Evolutionary conservation across 2,888 invertebrate genomes (phyloP), one percentile per base, ranked within the genome.

Genomic region (Aporophyla nigra): DNA sequence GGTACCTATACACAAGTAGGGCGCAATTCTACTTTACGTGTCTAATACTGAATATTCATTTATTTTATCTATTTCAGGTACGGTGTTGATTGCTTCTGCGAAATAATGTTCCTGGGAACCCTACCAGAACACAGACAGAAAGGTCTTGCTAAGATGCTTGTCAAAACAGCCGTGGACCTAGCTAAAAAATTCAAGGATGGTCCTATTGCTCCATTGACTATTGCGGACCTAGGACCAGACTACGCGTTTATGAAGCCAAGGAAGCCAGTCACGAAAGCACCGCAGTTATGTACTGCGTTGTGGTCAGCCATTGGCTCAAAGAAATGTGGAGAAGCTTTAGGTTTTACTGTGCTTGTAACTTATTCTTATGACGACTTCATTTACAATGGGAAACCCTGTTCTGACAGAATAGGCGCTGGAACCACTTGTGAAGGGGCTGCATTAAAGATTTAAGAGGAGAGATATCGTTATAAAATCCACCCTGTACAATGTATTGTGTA

Each of bases 71-170:
- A 51, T 65, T 91, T 68, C 90, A 96, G 96, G 74, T 97, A 97
- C 84, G 94, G 97, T 40, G 96, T 97, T 0, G 96, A 97, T 74
- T 97, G 97, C 89, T 94, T 97, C 5, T 88, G 98, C 68, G 98
- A 98, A 92, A 90, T 98, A 14, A 98, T 98, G 97, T 98, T 98
- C 84, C 86, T 98, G 46, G 97, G 95, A 0, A 97, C 97, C 0
- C 87, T 96, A 6, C 94, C 96, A 0, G 94, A 96, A 40, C 97
- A 97, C 81, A 95, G 97, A 71, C 88, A 92, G 0, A 94, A 94
- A 33, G 97, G 97, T 14, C 95, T 98, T 21, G 98, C 94, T 0
- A 95, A 91, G 10, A 88, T 96, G 24, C 88, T 98, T 19, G 94
- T 96, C 59, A 94, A 97, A 85, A 93, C 94, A 3, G 97, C 97